Percentiles rank a stretch among this genome's conserved stretches.
phyloP scores from a whole-genome alignment of 2,113 vertebrate genomes.

The Mesitornis unicolor region DNA sequence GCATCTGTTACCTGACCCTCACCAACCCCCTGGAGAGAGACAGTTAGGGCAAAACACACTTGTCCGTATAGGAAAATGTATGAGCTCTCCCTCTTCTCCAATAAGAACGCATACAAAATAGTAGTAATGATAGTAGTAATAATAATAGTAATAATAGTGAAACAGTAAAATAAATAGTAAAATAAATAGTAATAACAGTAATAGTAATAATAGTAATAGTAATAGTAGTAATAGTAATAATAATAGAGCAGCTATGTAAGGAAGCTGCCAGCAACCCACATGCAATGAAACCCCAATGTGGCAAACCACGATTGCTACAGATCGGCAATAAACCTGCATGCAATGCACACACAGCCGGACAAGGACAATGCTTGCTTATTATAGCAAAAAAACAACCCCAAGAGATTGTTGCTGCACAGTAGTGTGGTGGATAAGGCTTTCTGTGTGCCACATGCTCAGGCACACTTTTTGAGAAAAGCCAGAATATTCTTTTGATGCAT shows the following conservation, averaged over 20 bases:
- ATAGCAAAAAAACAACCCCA: not conserved
- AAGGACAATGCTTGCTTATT: not conserved
- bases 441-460: fast-evolving
- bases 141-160: no score
- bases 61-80: fast-evolving
- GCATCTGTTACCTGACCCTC: fast-evolving
- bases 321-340: not conserved
- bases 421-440: not conserved
- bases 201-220: no score
- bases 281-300: fast-evolving
- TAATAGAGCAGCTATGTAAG: no score
- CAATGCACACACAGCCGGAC: fast-evolving
- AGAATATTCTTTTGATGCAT: fast-evolving
- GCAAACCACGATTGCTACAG: not conserved
- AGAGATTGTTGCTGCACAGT: not conserved
- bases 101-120: no score
- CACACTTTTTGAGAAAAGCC: not conserved
- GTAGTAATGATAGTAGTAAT: no score
- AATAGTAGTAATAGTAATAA: no score
- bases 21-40: not conserved
- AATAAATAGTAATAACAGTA: no score
- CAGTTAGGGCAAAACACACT: fast-evolving
- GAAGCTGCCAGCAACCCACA: not conserved
- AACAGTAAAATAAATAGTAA: no score
- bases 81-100: not conserved